Conservation (phyloP, 2,888 invertebrate genomes). For the Lumbricus terrestris region DNA sequence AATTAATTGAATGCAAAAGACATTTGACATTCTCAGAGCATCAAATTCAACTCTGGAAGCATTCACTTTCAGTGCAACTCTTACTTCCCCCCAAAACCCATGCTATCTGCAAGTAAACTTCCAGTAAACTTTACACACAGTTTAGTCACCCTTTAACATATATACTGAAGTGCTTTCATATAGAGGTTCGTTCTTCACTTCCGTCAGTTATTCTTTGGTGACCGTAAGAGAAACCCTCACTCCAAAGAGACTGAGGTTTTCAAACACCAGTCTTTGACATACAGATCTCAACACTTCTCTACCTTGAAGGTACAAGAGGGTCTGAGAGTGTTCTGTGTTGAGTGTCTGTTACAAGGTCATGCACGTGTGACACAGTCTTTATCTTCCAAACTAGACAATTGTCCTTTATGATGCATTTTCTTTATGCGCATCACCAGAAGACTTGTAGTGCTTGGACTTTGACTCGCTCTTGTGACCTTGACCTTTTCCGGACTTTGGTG, state of each 20-base stretch:
- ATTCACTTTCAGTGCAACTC: background rate
- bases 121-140: background rate
- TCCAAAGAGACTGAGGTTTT: background rate
- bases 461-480: conserved; percentile 29
- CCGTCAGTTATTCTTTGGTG: background rate
- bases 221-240: background rate
- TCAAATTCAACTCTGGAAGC: background rate
- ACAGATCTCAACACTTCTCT: background rate
- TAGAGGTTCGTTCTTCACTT: background rate
- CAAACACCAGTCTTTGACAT: background rate
- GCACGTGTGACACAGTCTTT: background rate
- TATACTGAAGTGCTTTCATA: background rate
- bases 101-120: background rate
- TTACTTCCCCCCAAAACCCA: background rate
- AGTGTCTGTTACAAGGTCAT: background rate
- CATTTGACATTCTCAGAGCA: background rate
- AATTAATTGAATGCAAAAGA: background rate
- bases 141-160: background rate
- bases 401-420: conserved; percentile 24
- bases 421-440: conserved; percentile 21
- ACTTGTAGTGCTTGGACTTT: conserved; percentile 22
- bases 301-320: background rate
- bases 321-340: background rate
- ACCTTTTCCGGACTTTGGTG: conserved; percentile 24
- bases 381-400: background rate